Percentiles rank a stretch among this genome's conserved stretches.
Evolutionary conservation across 2,888 invertebrate genomes (phyloP).

Genomic region (Agonopterix subpropinquella): DNA sequence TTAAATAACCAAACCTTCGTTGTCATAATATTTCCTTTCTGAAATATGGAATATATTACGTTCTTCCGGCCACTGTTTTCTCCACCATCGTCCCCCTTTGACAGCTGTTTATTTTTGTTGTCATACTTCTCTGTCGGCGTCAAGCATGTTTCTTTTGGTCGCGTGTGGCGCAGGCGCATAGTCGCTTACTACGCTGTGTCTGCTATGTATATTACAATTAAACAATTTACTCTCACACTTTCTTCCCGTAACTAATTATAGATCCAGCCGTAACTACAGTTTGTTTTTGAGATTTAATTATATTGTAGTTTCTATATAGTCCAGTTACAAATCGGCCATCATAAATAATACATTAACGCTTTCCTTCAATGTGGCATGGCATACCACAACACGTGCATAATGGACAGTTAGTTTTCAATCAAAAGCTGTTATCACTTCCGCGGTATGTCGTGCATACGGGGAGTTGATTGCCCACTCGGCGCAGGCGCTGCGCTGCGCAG

Average conservation of each 20-base stretch:
- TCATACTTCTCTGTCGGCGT: constrained; percentile 13
- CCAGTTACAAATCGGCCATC: constrained; percentile 5
- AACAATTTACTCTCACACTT: constrained; percentile 64
- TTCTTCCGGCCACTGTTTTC: constrained; percentile 37
- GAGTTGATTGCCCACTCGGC: constrained; percentile 18
- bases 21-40: constrained; percentile 34
- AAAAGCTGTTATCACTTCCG: constrained; percentile 26
- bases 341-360: background rate
- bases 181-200: constrained; percentile 18
- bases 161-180: constrained; percentile 23
- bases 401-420: constrained; percentile 29
- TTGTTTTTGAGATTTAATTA: constrained; percentile 44
- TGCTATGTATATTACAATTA: constrained; percentile 52
- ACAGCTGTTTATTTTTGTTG: constrained; percentile 44
- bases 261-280: constrained; percentile 28
- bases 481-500: background rate
- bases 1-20: constrained; percentile 9
- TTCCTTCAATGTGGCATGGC: background rate
- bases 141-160: constrained; percentile 30
- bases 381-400: constrained; percentile 1
- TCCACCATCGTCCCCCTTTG: constrained; percentile 26
- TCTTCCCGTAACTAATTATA: constrained; percentile 50
- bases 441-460: constrained; percentile 9
- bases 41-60: constrained; percentile 28
- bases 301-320: constrained; percentile 4